Conservation (phyloP, 2,797 vertebrate species). For the Mormyrops attenuatus region DNA sequence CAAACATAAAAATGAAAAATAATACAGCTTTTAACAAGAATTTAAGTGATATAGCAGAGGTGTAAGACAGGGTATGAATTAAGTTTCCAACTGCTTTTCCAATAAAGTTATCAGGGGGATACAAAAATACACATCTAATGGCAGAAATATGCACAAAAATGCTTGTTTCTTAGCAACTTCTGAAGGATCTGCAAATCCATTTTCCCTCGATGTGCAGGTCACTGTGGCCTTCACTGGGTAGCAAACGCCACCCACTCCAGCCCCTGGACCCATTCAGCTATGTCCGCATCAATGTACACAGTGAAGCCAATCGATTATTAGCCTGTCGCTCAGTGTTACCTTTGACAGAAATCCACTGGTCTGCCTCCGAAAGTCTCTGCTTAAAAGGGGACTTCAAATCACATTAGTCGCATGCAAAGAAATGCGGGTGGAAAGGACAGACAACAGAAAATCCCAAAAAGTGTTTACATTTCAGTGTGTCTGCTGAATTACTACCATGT, state of each 20-base stretch:
- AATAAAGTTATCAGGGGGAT: neutral
- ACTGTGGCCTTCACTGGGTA: conserved; percentile 52
- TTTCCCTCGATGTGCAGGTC: conserved; percentile 14
- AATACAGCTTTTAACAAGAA: neutral
- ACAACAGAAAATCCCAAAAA: neutral
- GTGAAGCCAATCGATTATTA: conserved; percentile 58
- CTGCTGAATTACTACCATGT: neutral
- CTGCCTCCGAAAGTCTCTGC: conserved; percentile 31
- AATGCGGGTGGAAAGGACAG: conserved; percentile 43
- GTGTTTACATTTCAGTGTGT: neutral
- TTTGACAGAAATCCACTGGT: conserved; percentile 47
- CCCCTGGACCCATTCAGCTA: conserved; percentile 46
- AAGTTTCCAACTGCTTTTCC: neutral
- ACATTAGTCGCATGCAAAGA: conserved; percentile 46
- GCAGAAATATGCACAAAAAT: neutral
- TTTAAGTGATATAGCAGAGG: neutral
- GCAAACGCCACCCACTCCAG: conserved; percentile 61
- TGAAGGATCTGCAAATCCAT: neutral
- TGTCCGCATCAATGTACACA: conserved; percentile 58
- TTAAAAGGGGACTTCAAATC: conserved; percentile 50
- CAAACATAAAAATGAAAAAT: neutral
- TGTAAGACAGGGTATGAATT: neutral
- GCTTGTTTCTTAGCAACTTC: neutral
- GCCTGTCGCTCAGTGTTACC: conserved; percentile 41
- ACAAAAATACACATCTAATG: neutral